A percentile compares a stretch with the other conserved stretches of the same genome.
phyloP scores from a whole-genome alignment of 2,797 vertebrate genomes.

The Euthynnus affinis region DNA sequence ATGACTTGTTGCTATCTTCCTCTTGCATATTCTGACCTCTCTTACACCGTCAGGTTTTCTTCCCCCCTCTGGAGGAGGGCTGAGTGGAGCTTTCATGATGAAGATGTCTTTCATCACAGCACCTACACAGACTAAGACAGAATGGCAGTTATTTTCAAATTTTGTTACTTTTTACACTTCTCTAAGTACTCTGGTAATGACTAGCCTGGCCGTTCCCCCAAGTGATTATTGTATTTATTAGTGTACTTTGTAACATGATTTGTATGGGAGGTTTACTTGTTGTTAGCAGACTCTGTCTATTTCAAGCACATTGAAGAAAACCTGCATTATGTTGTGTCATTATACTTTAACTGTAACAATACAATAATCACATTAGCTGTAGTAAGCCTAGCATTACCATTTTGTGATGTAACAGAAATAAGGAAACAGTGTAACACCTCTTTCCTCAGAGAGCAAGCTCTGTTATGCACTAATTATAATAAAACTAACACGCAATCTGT shows the following conservation, averaged over 20 bases:
- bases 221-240: conserved; percentile 28
- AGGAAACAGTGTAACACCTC: not conserved
- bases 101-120: conserved; percentile 38
- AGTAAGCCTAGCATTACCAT: not conserved
- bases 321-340: too few relatives aligned
- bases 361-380: not conserved
- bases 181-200: conserved; percentile 4
- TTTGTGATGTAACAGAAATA: not conserved
- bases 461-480: not conserved
- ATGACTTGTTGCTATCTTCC: too few relatives aligned
- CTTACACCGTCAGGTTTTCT: too few relatives aligned
- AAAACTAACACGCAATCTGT: not conserved
- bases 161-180: conserved; percentile 18
- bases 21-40: too few relatives aligned
- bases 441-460: not conserved
- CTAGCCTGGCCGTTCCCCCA: not conserved
- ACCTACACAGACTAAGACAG: conserved; percentile 28
- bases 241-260: conserved; percentile 14
- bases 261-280: not conserved
- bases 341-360: not conserved
- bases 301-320: too few relatives aligned
- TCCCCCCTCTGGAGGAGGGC: conserved; percentile 16
- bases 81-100: conserved; percentile 28
- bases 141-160: conserved; percentile 49
- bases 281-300: too few relatives aligned